Evolutionary conservation across 1,140 invertebrate genomes (phyloP).

Genomic region (Drosophila serrata): DNA sequence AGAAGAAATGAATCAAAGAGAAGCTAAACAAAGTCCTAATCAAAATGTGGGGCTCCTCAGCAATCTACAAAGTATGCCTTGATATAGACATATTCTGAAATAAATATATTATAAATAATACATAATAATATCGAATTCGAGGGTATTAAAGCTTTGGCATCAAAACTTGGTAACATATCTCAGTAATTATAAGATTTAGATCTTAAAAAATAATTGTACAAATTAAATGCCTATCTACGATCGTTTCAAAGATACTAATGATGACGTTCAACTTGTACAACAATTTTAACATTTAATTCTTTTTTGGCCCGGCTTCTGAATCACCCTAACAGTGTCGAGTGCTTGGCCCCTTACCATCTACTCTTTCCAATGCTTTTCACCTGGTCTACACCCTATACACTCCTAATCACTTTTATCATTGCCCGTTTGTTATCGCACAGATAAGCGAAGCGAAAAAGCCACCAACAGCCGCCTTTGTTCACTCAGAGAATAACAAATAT

Average conservation of each 20-base stretch:
- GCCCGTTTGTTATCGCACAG: conserved; percentile 58
- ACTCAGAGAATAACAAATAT: conserved; percentile 26
- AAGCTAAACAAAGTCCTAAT: too few species aligned
- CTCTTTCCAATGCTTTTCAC: not conserved
- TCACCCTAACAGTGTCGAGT: conserved; percentile 9
- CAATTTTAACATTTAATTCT: not conserved
- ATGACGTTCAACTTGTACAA: not conserved
- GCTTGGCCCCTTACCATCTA: not conserved
- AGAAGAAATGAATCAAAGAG: not conserved
- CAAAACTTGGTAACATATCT: not conserved
- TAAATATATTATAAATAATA: not conserved
- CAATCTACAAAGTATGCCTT: not conserved
- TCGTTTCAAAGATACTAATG: not conserved
- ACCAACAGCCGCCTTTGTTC: conserved; percentile 50
- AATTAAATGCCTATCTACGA: not conserved
- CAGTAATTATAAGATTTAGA: not conserved
- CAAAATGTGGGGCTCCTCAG: too few species aligned
- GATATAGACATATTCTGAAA: not conserved
- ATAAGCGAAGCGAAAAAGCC: conserved; percentile 49
- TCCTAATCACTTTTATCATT: conserved; percentile 73
- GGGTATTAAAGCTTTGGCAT: not conserved
- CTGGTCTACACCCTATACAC: conserved; percentile 33
- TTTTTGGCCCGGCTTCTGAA: conserved; percentile 6
- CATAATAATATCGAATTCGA: not conserved
- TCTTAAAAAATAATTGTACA: not conserved